phyloP scores from a whole-genome alignment of 1,140 invertebrate genomes.

The Antheraea mylitta region DNA sequence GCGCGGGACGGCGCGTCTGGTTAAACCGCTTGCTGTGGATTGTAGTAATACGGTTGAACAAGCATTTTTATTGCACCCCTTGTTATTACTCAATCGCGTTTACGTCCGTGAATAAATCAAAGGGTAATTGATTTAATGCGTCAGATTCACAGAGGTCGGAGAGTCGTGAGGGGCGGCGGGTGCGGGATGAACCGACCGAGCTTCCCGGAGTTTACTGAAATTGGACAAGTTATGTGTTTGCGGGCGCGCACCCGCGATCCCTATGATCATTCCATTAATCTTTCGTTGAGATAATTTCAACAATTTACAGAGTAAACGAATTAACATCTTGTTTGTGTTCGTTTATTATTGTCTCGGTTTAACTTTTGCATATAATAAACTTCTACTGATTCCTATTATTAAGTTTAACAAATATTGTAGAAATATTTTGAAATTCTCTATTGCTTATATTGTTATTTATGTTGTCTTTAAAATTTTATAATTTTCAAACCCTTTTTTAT shows the following conservation, averaged over 20 bases:
- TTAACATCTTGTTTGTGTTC: neutral
- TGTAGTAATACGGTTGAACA: slow-evolving; percentile 2
- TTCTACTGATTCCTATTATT: too few relatives aligned
- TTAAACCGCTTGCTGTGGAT: neutral
- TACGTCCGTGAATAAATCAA: slow-evolving; percentile 5
- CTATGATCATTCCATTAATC: slow-evolving; percentile 2
- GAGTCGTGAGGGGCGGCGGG: neutral
- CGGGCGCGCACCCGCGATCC: neutral
- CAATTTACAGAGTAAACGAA: neutral
- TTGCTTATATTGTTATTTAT: too few relatives aligned
- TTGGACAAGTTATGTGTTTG: slow-evolving; percentile 2
- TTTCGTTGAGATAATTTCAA: neutral
- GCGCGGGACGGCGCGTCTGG: too few relatives aligned
- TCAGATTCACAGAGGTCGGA: slow-evolving; percentile 3
- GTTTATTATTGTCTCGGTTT: slow-evolving; percentile 6
- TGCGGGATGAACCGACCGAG: neutral
- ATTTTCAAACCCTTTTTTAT: too few relatives aligned
- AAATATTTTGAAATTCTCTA: too few relatives aligned
- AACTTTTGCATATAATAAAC: neutral
- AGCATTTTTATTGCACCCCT: slow-evolving; percentile 1
- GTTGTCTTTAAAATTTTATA: too few relatives aligned
- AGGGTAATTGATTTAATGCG: slow-evolving; percentile 1
- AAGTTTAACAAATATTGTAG: too few relatives aligned
- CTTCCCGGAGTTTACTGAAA: neutral
- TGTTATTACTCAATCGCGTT: slow-evolving; percentile 13